Evolutionary conservation across 2,797 vertebrate species (phyloP).

Genomic region (Margarornis squamiger): DNA sequence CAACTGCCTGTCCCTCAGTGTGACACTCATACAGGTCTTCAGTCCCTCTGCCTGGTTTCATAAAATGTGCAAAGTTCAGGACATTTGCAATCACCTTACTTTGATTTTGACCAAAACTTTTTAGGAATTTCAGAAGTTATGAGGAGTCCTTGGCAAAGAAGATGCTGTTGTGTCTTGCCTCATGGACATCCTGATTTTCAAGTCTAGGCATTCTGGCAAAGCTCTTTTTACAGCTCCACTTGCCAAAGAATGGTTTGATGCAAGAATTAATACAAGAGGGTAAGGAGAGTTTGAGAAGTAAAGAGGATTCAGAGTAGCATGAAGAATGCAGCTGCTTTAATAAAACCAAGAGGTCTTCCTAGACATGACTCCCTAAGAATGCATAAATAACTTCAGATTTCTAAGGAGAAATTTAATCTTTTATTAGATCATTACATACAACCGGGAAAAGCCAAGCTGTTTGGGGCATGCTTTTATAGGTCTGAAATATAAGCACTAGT

Average conservation of each 20-base stretch:
- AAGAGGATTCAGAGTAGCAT: neutral
- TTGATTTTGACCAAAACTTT: neutral
- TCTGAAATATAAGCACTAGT: neutral
- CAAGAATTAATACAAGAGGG: neutral
- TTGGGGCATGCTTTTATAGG: neutral
- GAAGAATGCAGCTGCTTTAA: neutral
- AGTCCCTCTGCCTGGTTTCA: neutral
- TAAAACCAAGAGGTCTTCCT: neutral
- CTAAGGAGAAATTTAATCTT: neutral
- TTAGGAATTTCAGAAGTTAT: neutral
- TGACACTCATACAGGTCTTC: neutral
- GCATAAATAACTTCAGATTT: neutral
- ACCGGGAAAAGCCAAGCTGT: neutral
- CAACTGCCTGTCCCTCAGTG: neutral
- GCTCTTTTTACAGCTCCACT: neutral
- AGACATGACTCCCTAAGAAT: neutral
- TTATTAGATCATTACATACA: neutral
- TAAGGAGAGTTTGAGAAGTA: neutral
- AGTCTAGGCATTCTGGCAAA: neutral
- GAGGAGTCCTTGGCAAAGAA: neutral
- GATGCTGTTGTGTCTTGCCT: neutral
- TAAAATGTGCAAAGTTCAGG: neutral
- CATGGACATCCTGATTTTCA: neutral
- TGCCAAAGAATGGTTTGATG: neutral
- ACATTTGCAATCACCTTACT: neutral